phyloP scores from a whole-genome alignment of 2,113 vertebrate genomes.

The Passer domesticus region DNA sequence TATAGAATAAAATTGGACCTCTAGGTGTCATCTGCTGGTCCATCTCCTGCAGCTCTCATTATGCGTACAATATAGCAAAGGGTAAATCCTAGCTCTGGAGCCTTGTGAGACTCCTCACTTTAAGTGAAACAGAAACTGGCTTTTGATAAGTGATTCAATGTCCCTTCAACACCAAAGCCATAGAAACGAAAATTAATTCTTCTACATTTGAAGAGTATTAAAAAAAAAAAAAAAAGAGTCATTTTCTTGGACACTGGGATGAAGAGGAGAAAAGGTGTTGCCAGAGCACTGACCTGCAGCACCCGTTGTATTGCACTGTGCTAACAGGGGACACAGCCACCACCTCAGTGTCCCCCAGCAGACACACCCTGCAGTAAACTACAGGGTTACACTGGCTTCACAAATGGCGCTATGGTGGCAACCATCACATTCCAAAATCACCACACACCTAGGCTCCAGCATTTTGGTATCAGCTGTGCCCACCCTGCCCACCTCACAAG shows the following conservation, averaged over 20 bases:
- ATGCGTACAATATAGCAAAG: neutral
- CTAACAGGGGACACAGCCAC: neutral
- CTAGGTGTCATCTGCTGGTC: neutral
- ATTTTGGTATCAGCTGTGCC: neutral
- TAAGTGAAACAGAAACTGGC: neutral
- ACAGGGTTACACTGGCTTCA: neutral
- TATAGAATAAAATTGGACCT: neutral
- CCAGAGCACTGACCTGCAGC: neutral
- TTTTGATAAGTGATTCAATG: neutral
- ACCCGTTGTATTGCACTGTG: neutral
- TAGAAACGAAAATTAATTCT: neutral
- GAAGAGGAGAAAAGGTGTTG: neutral
- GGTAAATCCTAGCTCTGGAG: neutral
- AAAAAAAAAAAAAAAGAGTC: neutral
- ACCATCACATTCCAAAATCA: neutral
- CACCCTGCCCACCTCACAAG: neutral
- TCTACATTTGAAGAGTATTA: neutral
- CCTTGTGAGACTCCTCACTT: neutral
- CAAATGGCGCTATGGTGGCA: neutral
- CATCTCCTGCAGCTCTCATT: neutral
- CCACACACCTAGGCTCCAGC: neutral
- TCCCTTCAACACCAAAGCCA: neutral
- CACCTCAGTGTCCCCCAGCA: neutral
- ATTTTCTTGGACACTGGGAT: neutral
- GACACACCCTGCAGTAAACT: neutral